phyloP scores from a whole-genome alignment of 2,888 invertebrate genomes.

The Julus scandinavius region DNA sequence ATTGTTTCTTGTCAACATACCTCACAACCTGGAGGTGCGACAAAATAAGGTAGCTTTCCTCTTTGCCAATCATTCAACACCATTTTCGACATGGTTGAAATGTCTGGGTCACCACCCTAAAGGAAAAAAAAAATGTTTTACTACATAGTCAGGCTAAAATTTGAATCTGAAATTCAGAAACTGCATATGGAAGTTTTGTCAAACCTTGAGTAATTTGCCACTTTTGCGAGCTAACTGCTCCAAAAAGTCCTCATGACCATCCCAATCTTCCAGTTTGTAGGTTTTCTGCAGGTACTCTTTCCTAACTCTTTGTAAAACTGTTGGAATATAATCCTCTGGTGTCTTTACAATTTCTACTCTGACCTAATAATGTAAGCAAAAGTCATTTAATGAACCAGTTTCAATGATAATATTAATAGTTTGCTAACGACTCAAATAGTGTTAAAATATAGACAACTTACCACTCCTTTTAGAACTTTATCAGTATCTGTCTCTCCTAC shows the following conservation, averaged over 20 bases:
- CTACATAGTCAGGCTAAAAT: background rate
- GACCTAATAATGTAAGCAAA: constrained; percentile 67
- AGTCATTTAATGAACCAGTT: background rate
- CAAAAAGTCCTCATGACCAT: constrained; percentile 84
- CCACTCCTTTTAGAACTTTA: constrained; percentile 96
- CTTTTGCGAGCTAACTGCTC: constrained; percentile 86
- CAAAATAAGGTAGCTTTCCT: constrained; percentile 95
- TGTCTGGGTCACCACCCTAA: constrained; percentile 93
- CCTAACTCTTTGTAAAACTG: constrained; percentile 86
- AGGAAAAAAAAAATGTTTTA: constrained; percentile 52
- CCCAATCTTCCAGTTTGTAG: constrained; percentile 87
- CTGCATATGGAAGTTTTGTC: background rate
- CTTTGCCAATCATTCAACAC: constrained; percentile 99
- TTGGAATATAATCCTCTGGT: constrained; percentile 93
- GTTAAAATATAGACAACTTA: constrained; percentile 63
- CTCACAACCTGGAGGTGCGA: constrained; percentile 85
- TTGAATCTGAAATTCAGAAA: constrained; percentile 20
- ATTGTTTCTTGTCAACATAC: background rate
- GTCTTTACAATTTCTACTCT: constrained; percentile 92
- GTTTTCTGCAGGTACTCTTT: constrained; percentile 89
- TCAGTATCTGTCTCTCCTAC: constrained; percentile 89
- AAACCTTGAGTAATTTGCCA: constrained; percentile 86
- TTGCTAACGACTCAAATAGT: background rate
- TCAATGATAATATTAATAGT: background rate
- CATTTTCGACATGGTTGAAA: constrained; percentile 88